phyloP scores from a whole-genome alignment of 2,113 vertebrate species.

The Chloropsis hardwickii region DNA sequence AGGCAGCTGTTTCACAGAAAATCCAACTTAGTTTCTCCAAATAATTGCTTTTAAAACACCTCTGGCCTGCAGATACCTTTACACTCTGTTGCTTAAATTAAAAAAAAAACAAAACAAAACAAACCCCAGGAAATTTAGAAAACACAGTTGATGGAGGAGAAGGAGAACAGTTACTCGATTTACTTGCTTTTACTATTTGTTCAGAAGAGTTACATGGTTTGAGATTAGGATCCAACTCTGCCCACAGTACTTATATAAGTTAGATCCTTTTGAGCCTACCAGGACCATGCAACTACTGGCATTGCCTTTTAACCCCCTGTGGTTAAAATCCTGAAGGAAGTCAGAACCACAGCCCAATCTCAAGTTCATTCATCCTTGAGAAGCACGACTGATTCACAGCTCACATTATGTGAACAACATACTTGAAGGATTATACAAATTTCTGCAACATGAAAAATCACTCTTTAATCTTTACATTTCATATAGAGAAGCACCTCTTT shows the following conservation, averaged over 20 bases:
- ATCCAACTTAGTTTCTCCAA: not conserved
- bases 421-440: not conserved
- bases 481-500: not conserved
- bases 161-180: not conserved
- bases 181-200: not conserved
- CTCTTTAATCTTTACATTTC: not conserved
- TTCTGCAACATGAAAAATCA: not conserved
- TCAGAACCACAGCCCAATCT: not conserved
- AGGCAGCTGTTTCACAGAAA: not conserved
- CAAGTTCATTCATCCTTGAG: not conserved
- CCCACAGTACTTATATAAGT: not conserved
- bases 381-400: not conserved
- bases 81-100: not conserved
- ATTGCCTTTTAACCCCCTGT: not conserved
- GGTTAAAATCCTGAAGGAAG: not conserved
- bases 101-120: not conserved
- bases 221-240: not conserved
- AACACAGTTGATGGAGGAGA: not conserved
- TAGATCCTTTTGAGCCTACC: not conserved
- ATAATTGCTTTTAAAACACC: not conserved
- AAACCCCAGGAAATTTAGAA: not conserved
- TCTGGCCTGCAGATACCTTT: not conserved
- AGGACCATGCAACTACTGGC: fast-evolving
- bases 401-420: not conserved
- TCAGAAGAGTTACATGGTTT: not conserved